phyloP scores from a whole-genome alignment of 1,140 invertebrate genomes.

The Eumeta japonica region DNA sequence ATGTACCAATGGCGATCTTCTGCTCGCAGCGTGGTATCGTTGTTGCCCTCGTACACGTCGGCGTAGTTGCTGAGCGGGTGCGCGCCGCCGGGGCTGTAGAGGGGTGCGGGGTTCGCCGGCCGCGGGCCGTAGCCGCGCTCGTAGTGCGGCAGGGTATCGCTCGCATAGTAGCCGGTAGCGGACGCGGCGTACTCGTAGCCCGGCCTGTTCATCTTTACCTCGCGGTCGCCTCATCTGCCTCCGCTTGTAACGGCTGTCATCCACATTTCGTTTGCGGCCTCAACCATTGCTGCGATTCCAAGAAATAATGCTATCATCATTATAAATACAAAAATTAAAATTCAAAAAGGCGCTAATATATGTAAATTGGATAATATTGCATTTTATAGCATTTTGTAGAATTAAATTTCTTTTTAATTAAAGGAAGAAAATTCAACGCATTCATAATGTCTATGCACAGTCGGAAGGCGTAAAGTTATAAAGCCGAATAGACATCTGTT shows the following conservation, averaged over 20 bases:
- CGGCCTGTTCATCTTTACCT: constrained; percentile 52
- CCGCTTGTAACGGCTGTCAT: constrained; percentile 26
- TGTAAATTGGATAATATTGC: constrained; percentile 12
- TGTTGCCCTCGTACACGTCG: constrained; percentile 54
- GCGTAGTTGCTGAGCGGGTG: constrained; percentile 47
- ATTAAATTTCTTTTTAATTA: too few relatives aligned
- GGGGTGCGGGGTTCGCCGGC: constrained; percentile 26
- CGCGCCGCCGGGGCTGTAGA: constrained; percentile 40
- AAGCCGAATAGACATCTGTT: constrained; percentile 37
- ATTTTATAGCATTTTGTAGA: too few relatives aligned
- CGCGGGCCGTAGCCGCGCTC: constrained; percentile 43
- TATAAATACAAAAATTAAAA: too few relatives aligned
- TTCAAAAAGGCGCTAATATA: constrained; percentile 16
- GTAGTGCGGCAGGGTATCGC: constrained; percentile 45
- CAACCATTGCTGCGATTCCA: too few relatives aligned
- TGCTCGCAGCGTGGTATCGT: constrained; percentile 51
- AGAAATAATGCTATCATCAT: too few relatives aligned
- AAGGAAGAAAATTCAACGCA: too few relatives aligned
- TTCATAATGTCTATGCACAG: too few relatives aligned
- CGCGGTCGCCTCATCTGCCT: constrained; percentile 45
- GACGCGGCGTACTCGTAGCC: constrained; percentile 50
- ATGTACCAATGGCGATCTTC: constrained; percentile 56
- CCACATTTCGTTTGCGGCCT: too few relatives aligned
- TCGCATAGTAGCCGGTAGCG: constrained; percentile 43
- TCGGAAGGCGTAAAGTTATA: constrained; percentile 39